These are phyloP conservation scores for Folsomia candida DNA, from an alignment of 2,888 invertebrate species.

Conservation along the genomic window DNA sequence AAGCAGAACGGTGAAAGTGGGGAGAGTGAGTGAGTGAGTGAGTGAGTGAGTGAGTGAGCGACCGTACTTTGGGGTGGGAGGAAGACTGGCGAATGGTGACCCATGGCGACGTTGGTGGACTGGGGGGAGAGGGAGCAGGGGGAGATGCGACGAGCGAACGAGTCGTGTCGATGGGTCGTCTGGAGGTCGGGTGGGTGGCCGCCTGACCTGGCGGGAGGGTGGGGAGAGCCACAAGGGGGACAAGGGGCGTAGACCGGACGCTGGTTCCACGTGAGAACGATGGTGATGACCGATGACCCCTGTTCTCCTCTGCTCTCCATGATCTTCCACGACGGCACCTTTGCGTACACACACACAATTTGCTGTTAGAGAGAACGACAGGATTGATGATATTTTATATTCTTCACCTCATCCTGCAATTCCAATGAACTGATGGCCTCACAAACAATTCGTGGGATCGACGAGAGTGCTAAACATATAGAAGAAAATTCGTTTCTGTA, in stretches of 20 bases:
- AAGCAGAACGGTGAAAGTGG: conserved; percentile 8
- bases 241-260: conserved; percentile 57
- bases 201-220: conserved; percentile 8
- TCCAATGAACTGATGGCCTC: conserved; percentile 94
- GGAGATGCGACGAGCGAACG: conserved; percentile 61
- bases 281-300: too few species aligned
- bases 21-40: conserved; percentile 29
- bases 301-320: conserved; percentile 97
- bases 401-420: conserved; percentile 71
- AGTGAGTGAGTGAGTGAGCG: conserved; percentile 34
- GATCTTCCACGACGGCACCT: conserved; percentile 97
- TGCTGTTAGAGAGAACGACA: conserved; percentile 43
- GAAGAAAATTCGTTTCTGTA: too few species aligned
- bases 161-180: conserved; percentile 60
- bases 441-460: conserved; percentile 94
- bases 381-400: conserved; percentile 51
- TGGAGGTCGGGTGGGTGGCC: conserved; percentile 47
- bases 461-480: conserved; percentile 79
- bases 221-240: conserved; percentile 22
- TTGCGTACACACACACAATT: conserved; percentile 55
- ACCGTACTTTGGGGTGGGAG: conserved; percentile 46
- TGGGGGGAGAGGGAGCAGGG: conserved; percentile 59
- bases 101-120: conserved; percentile 52
- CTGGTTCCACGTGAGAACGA: conserved; percentile 95
- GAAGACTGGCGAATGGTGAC: conserved; percentile 33